Evolutionary conservation across 2,797 vertebrate genomes (phyloP).

Genomic region (Urocyon cinereoargenteus): DNA sequence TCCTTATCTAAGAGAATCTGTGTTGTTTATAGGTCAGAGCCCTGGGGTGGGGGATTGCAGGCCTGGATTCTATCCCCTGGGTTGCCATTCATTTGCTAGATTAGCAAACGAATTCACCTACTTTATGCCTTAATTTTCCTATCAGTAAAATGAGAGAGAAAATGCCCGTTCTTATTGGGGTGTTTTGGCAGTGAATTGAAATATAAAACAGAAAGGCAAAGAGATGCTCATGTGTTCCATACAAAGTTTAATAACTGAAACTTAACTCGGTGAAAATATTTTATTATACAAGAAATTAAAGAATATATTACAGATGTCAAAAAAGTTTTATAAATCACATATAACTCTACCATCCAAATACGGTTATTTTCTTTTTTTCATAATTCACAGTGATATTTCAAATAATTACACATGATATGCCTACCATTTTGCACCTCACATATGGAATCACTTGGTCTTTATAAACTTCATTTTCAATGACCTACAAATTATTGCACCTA

Average conservation of each 20-base stretch:
- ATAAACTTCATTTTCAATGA: neutral
- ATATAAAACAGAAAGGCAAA: slow-evolving; percentile 56
- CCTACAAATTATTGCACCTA: neutral
- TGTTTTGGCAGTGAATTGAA: slow-evolving; percentile 30
- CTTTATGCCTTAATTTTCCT: neutral
- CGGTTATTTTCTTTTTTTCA: neutral
- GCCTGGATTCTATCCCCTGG: neutral
- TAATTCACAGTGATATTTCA: slow-evolving; percentile 5
- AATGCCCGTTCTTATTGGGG: neutral
- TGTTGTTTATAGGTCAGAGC: neutral
- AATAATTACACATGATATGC: neutral
- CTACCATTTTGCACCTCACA: neutral
- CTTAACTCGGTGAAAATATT: slow-evolving; percentile 47
- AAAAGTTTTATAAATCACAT: neutral
- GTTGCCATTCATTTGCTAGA: neutral
- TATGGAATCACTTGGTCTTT: neutral
- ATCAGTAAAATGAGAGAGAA: neutral
- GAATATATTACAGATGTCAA: neutral
- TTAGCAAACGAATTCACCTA: neutral
- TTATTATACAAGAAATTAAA: slow-evolving; percentile 47
- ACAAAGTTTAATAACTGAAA: slow-evolving; percentile 20
- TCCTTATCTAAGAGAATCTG: neutral
- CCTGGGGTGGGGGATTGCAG: neutral
- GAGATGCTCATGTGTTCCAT: neutral
- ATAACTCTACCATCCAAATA: slow-evolving; percentile 1